Base-by-base conservation (phyloP, 2,113 vertebrate species). In the Urocynchramus pylzowi region DNA sequence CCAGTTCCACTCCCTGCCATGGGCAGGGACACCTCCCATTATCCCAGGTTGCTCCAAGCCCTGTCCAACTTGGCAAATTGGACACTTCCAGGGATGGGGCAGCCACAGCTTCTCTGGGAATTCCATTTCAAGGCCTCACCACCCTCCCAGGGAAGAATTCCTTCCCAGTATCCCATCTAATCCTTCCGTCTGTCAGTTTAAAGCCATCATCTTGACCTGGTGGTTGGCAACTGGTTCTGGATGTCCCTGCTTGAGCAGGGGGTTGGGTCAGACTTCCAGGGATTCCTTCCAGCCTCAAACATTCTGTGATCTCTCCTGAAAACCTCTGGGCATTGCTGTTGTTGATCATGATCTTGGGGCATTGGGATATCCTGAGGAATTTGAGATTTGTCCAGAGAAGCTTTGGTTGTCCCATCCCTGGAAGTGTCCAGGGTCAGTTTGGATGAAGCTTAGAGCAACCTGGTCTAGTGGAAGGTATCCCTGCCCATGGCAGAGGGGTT, bases 41-140 rank as follows among this genome's bases (percentile, higher is more conserved):
- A 1, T 2, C 1, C 35, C 41, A 41, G 20, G 5, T 10, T 47
- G 11, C 30, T 80, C 35, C 75, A 77, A 52, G 10, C 53, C 15
- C 7, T 0, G 0, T 86, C 37, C 27, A 42, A 1, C 9, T 16
- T 54, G n/a, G 11, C 30, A 30, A n/a, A n/a, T 35, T 26, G 65
- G 21, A 56, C 20, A 18, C 17, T 56, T 31, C 7, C 41, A 42
- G 17, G 35, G 26, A 26, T 42, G 30, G 17, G 11, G 4, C 9
- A 88, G 21, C 16, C 75, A 73, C 35, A 49, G 9, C 50, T 88
- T 56, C 42, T 64, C 13, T 73, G 42, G 50, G 26, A 31, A 79
- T 47, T 16, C 30, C 4, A 10, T 71, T 9, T 33, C n/a, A 35
- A 30, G 7, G 1, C 13, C 20, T 79, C 9, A 1, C 5, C 16